Evolutionary conservation across 2,797 vertebrate genomes (phyloP).

Genomic region (Alosa sapidissima): DNA sequence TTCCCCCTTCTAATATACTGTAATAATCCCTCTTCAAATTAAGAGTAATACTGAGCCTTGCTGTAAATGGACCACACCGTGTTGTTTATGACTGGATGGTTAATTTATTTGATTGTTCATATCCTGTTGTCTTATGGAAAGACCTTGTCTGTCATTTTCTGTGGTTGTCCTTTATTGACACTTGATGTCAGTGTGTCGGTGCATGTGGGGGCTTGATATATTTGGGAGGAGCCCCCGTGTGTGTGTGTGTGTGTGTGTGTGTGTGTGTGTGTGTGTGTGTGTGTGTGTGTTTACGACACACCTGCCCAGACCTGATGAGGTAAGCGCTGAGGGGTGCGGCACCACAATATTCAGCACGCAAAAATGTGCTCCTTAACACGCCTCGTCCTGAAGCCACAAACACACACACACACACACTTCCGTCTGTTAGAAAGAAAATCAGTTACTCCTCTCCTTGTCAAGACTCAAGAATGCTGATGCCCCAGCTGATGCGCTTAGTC

Average conservation of each 20-base stretch:
- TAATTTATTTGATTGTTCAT: neutral
- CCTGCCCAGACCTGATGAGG: constrained; percentile 1
- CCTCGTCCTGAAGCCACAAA: neutral
- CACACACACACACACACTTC: neutral
- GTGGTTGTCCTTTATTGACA: neutral
- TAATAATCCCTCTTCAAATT: neutral
- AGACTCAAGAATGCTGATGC: too few species aligned
- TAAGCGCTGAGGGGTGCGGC: neutral
- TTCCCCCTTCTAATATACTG: neutral
- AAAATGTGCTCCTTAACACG: constrained; percentile 3
- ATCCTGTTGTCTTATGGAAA: neutral
- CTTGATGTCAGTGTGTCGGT: neutral
- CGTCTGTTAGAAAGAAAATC: neutral
- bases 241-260: constrained; percentile 17
- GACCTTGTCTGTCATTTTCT: neutral
- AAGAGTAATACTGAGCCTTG: neutral
- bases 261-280: constrained; percentile 24
- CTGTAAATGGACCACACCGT: neutral
- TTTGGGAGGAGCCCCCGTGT: neutral
- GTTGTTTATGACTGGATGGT: neutral
- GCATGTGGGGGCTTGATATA: neutral
- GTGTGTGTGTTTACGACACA: neutral
- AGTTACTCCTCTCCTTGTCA: too few species aligned
- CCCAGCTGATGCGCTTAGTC: too few species aligned
- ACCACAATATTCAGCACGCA: constrained; percentile 17